Percentiles rank a stretch among this genome's conserved stretches.
Evolutionary conservation across 2,888 invertebrate genomes (phyloP).

Genomic region (Caenorhabditis parvicauda): DNA sequence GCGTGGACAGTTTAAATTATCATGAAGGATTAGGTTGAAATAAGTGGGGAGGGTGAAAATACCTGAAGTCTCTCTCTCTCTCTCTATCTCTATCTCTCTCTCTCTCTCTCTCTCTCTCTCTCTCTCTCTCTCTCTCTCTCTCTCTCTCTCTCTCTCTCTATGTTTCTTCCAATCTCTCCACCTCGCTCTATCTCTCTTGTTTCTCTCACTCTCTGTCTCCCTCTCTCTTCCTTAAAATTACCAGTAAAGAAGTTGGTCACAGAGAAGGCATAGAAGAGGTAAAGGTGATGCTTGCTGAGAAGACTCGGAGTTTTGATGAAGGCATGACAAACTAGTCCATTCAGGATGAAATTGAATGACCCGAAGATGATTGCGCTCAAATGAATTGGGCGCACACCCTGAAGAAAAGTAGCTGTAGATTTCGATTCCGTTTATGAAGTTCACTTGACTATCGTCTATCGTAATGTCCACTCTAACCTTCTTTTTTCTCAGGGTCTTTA

Average conservation of each 20-base stretch:
- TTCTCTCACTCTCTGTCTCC: neutral
- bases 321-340: constrained; percentile 38
- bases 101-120: too few species aligned
- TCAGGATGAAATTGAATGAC: constrained; percentile 33
- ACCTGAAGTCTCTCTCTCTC: too few species aligned
- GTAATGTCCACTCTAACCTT: too few species aligned
- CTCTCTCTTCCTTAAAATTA: constrained; percentile 1
- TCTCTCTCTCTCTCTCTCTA: too few species aligned
- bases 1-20: constrained; percentile 31
- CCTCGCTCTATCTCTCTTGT: neutral
- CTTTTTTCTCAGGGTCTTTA: too few species aligned
- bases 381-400: constrained; percentile 29
- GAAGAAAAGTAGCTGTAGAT: too few species aligned
- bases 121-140: too few species aligned
- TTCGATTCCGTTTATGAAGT: neutral
- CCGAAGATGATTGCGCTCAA: constrained; percentile 29
- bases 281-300: constrained; percentile 37
- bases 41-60: constrained; percentile 45
- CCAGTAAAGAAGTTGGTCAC: constrained; percentile 44
- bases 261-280: constrained; percentile 41
- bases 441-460: neutral
- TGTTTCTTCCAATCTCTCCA: too few species aligned
- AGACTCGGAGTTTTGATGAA: constrained; percentile 28
- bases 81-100: too few species aligned
- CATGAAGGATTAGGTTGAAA: constrained; percentile 24